Evolutionary conservation across 2,113 vertebrate species (phyloP).

Genomic region (Gymnogyps californianus): DNA sequence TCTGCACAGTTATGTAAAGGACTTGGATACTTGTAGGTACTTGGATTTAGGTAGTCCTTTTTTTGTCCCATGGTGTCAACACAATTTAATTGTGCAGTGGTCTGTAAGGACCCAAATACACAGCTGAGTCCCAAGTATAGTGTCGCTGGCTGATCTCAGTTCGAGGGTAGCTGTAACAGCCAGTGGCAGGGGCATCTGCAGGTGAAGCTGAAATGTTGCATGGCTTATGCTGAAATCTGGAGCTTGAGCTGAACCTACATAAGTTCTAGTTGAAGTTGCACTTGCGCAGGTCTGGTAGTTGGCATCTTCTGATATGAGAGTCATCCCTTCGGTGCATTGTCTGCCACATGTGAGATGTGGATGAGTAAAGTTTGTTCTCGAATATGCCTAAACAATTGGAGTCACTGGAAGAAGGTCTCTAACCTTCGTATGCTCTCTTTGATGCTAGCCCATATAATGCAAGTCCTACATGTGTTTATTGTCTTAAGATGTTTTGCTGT

Average conservation of each 20-base stretch:
- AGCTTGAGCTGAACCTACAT: neutral
- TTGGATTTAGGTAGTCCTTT: neutral
- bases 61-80: neutral
- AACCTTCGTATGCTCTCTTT: neutral
- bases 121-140: neutral
- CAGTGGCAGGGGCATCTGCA: neutral
- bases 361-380: neutral
- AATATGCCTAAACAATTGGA: neutral
- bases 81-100: neutral
- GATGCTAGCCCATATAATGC: neutral
- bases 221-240: neutral
- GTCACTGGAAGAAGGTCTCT: neutral
- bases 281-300: neutral
- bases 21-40: neutral
- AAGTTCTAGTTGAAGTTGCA: neutral
- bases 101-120: neutral
- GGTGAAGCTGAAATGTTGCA: neutral
- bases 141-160: neutral
- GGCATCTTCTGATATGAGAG: neutral
- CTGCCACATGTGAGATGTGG: neutral
- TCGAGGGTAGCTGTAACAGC: neutral
- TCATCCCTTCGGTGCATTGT: neutral
- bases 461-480: neutral
- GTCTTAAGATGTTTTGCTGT: neutral
- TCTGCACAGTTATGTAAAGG: neutral